These are phyloP conservation scores for Poeciliopsis turrubarensis DNA, from an alignment of 2,113 vertebrate genomes.

Conservation along the genomic window DNA sequence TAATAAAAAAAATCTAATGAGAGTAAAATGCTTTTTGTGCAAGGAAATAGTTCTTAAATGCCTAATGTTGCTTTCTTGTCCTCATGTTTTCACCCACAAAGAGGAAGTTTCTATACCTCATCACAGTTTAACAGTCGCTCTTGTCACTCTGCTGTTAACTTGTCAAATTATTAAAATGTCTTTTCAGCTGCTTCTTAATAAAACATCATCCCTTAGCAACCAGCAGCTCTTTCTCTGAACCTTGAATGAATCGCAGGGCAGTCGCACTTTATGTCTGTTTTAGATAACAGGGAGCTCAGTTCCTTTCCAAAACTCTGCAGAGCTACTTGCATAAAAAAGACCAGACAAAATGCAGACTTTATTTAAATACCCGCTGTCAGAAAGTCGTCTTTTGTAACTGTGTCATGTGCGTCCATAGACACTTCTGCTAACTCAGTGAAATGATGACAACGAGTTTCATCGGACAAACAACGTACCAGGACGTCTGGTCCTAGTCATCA, in stretches of 20 bases:
- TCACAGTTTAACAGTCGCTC: constrained; percentile 8
- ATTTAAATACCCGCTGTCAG: constrained; percentile 7
- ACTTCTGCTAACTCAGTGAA: constrained; percentile 47
- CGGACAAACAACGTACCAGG: constrained; percentile 60
- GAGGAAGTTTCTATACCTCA: neutral
- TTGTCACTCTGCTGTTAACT: neutral
- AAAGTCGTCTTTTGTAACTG: constrained; percentile 3
- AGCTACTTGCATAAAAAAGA: neutral
- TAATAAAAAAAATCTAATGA: neutral
- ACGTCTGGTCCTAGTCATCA: constrained; percentile 22
- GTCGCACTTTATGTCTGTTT: neutral
- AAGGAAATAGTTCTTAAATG: neutral
- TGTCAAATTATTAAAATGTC: constrained; percentile 38
- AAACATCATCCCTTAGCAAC: constrained; percentile 77
- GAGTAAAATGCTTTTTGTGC: neutral
- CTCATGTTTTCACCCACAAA: neutral
- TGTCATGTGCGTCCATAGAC: constrained; percentile 53
- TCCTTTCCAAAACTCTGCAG: neutral
- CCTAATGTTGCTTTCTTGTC: neutral
- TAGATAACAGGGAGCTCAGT: neutral
- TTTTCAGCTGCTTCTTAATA: constrained; percentile 33
- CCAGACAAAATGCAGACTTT: neutral
- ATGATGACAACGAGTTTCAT: constrained; percentile 59
- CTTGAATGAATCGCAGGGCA: constrained; percentile 45
- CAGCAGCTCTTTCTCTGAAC: constrained; percentile 29